Percentiles rank a stretch among this genome's conserved stretches.
Conservation (phyloP, 2,113 vertebrate genomes). For the Promerops cafer region DNA sequence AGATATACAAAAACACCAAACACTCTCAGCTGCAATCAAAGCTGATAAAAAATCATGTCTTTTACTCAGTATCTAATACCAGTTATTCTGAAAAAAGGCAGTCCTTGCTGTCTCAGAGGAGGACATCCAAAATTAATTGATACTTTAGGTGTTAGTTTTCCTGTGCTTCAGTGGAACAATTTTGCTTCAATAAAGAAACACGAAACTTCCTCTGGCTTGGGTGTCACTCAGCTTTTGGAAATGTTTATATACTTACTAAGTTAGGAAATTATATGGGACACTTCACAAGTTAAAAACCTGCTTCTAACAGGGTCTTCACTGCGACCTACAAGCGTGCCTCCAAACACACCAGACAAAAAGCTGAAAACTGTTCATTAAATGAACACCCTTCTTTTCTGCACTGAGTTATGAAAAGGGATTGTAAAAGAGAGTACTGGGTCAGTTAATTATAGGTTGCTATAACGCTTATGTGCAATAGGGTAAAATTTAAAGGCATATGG, state of each 20-base stretch:
- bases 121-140: neutral
- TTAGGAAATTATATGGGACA: neutral
- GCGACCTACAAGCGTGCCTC: neutral
- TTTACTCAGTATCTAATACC: neutral
- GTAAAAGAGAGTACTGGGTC: neutral
- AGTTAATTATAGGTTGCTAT: neutral
- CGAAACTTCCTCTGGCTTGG: neutral
- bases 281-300: neutral
- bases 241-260: neutral
- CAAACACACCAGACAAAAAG: neutral
- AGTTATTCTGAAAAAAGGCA: neutral
- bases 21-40: neutral
- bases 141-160: neutral
- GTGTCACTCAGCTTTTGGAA: neutral
- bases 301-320: fast-evolving
- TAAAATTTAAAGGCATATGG: neutral
- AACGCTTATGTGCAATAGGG: neutral
- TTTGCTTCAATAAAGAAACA: neutral
- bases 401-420: neutral
- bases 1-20: neutral
- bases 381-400: neutral
- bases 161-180: neutral
- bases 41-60: neutral
- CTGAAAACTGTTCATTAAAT: neutral
- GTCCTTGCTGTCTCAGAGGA: neutral